A percentile compares a stretch with the other conserved stretches of the same genome.
Conservation (phyloP, 2,797 vertebrate genomes). For the Aselliscus stoliczkanus region DNA sequence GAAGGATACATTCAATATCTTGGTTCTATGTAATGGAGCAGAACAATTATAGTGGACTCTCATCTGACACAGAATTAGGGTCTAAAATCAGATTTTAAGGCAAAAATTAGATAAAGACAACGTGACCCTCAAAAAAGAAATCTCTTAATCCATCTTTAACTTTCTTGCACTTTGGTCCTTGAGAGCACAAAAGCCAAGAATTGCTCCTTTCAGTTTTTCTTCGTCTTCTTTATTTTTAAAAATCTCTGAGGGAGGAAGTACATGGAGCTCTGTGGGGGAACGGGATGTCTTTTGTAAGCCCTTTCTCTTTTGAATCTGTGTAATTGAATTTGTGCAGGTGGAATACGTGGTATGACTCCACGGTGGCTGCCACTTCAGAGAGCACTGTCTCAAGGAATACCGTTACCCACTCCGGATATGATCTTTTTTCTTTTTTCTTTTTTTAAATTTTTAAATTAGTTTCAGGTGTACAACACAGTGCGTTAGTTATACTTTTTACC, state of each 20-base stretch:
- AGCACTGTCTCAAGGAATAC: rapidly evolving
- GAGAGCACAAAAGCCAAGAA: not conserved
- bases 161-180: not conserved
- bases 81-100: not conserved
- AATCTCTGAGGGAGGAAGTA: not conserved
- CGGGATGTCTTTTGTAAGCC: not conserved
- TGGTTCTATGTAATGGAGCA: not conserved
- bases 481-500: too few relatives aligned
- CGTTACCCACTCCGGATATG: not conserved
- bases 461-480: too few relatives aligned
- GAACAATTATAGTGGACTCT: not conserved
- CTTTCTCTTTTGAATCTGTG: not conserved
- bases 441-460: too few relatives aligned
- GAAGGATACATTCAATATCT: not conserved
- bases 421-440: too few relatives aligned
- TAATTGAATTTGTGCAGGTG: not conserved
- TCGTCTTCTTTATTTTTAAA: not conserved
- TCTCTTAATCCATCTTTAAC: not conserved
- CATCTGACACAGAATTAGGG: not conserved
- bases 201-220: not conserved
- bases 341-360: not conserved
- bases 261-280: rapidly evolving
- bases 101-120: not conserved
- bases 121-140: not conserved
- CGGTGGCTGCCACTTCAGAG: not conserved